Evolutionary conservation across 1,140 invertebrate genomes (phyloP).

Genomic region (Caenorhabditis latens): DNA sequence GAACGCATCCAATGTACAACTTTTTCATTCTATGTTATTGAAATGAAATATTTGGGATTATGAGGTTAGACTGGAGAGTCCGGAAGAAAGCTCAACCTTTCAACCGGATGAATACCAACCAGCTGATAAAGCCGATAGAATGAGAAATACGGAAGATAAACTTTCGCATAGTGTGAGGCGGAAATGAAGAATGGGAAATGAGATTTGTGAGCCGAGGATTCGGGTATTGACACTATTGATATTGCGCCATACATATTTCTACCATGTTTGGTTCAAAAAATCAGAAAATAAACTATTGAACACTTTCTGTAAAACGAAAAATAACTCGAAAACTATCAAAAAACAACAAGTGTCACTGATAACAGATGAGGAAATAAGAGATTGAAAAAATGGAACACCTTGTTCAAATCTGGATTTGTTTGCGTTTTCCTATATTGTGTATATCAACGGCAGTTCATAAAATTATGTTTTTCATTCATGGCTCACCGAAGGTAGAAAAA

Average conservation of each 20-base stretch:
- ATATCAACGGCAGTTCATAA: not conserved
- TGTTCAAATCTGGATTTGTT: constrained; percentile 24
- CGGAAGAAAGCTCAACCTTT: not conserved
- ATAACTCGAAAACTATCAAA: not conserved
- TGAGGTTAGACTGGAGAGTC: not conserved
- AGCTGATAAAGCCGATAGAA: constrained; percentile 13
- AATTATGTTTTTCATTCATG: constrained; percentile 26
- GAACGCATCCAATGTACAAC: not conserved
- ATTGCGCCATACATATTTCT: no score
- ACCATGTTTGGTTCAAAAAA: not conserved
- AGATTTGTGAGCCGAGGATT: not conserved
- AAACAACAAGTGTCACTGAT: not conserved
- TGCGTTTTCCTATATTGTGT: not conserved
- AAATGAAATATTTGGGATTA: not conserved
- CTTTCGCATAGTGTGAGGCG: not conserved
- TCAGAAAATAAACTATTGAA: not conserved
- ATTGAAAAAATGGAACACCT: not conserved
- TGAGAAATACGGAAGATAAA: not conserved
- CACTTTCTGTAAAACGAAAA: not conserved
- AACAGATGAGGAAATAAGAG: not conserved
- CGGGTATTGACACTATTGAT: no score
- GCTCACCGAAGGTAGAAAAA: not conserved
- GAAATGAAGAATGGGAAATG: not conserved
- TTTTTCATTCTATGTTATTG: not conserved
- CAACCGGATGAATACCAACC: constrained; percentile 27